Evolutionary conservation across 2,888 invertebrate genomes (phyloP), one percentile per base, ranked within the genome.

Genomic region (Dioctria rufipes): DNA sequence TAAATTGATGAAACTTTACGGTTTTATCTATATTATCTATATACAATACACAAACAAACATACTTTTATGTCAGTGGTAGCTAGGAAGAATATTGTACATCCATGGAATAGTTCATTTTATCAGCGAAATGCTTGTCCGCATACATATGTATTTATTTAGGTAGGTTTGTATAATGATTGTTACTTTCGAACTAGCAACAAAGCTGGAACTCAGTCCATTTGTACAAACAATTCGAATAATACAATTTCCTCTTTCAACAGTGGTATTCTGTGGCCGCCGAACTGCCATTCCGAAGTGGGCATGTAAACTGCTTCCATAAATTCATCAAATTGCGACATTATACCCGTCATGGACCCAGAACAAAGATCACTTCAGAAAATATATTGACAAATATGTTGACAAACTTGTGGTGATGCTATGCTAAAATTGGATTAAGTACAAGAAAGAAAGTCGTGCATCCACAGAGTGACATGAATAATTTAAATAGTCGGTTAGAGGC

Each of bases 371-470:
- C 43, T 67, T 67, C 43, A 67, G 43, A 46, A 43, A 67, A 67
- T 67, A 49, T 67, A 67, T 67, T 67, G 67, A 67, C 67, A 67
- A 67, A 67, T 67, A 67, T 67, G 67, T 67, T 67, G 67, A 67
- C 51, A 51, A 51, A 51, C 51, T 51, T 9, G 11, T 51, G 51
- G 25, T 25, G 1, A 51, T 51, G 51, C 51, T 9, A 51, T 51
- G 25, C 25, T 25, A 25, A 25, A 25, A 25, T 25, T 25, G 25
- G 25, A 25, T 25, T 25, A 25, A 25, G 25, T 25, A 25, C 25
- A 25, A 25, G 25, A 25, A 25, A 25, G 25, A 25, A 25, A 25
- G 25, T 25, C 25, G 25, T 25, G 2, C 25, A 25, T 25, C 2
- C 25, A 25, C 25, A 25, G 25, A 25, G 25, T 25, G 25, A 25